phyloP scores from a whole-genome alignment of 2,113 vertebrate species.

The Colius striatus region DNA sequence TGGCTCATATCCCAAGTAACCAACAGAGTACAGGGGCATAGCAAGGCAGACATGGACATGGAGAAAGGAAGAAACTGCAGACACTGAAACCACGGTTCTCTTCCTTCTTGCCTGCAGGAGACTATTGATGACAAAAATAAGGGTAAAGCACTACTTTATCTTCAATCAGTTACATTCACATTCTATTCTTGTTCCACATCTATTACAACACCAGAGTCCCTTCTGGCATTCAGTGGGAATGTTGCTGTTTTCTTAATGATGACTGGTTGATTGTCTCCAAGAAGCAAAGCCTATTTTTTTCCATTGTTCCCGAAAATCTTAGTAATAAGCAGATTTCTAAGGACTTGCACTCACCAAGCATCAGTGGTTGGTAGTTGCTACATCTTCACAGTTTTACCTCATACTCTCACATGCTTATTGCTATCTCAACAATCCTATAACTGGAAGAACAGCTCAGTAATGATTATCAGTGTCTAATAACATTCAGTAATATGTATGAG shows the following conservation, averaged over 20 bases:
- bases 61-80: background rate
- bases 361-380: background rate
- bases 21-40: background rate
- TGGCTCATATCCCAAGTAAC: background rate
- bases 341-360: background rate
- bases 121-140: background rate
- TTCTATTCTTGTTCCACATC: background rate
- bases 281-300: background rate
- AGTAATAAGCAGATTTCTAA: background rate
- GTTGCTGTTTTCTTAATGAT: background rate
- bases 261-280: background rate
- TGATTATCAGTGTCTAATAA: background rate
- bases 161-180: background rate
- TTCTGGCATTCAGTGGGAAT: background rate
- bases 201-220: background rate
- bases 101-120: background rate
- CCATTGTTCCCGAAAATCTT: background rate
- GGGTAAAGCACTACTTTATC: background rate
- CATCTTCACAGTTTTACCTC: background rate
- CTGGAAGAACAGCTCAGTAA: background rate
- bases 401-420: background rate
- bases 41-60: background rate
- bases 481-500: background rate
- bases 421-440: background rate
- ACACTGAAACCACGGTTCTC: background rate